phyloP scores from a whole-genome alignment of 2,797 vertebrate species.

The Pseudotriccus pelzelni region DNA sequence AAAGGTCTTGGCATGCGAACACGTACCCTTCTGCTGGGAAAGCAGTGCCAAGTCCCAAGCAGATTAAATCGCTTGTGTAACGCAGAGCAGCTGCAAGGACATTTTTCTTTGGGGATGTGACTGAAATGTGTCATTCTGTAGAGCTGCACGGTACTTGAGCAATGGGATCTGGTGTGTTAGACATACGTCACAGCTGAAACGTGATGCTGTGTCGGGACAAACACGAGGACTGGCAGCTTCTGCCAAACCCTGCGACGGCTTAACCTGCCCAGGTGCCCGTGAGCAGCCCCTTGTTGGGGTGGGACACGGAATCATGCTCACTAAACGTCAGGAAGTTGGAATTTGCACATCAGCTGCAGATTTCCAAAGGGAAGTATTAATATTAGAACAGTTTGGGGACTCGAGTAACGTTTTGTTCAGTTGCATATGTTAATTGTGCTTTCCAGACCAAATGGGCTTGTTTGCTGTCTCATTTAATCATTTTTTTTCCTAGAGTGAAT shows the following conservation, averaged over 20 bases:
- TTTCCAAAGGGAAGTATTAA: background rate
- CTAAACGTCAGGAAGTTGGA: background rate
- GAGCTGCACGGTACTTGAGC: background rate
- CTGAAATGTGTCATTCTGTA: background rate
- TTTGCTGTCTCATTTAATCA: background rate
- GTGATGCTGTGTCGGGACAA: background rate
- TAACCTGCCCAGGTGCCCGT: background rate
- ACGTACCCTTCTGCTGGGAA: background rate
- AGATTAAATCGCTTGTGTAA: conserved; percentile 56
- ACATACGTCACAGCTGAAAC: accelerated
- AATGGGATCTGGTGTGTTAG: background rate
- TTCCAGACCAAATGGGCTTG: background rate
- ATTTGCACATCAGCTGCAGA: background rate
- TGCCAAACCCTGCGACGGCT: background rate
- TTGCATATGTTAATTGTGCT: background rate
- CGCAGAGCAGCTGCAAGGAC: conserved; percentile 41
- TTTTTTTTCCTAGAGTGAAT: background rate
- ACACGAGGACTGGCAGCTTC: background rate
- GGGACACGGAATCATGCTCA: background rate
- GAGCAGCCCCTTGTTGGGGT: background rate
- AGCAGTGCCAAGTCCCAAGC: conserved; percentile 5
- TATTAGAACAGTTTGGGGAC: background rate
- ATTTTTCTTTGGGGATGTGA: conserved; percentile 7
- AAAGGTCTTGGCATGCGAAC: conserved; percentile 1
- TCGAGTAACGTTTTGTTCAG: background rate